phyloP scores from a whole-genome alignment of 2,113 vertebrate genomes.

The Nycticebus coucang region DNA sequence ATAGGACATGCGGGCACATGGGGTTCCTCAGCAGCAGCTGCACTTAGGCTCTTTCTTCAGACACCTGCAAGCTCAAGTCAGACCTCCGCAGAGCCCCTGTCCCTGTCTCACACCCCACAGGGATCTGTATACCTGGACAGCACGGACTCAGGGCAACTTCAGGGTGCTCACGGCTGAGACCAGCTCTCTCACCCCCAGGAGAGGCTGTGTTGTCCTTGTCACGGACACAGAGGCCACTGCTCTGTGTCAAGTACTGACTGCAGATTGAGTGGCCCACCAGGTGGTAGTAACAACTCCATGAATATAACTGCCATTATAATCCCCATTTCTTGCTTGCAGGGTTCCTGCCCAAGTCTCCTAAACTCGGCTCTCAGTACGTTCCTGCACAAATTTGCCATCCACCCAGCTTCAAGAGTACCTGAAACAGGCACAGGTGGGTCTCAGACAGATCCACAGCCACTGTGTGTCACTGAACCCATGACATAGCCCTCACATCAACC shows the following conservation, averaged over 20 bases:
- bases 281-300: rapidly evolving
- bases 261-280: too few relatives aligned
- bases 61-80: too few relatives aligned
- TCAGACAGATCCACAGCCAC: neutral
- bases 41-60: rapidly evolving
- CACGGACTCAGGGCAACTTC: too few relatives aligned
- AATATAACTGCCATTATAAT: neutral
- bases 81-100: neutral
- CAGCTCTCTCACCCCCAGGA: neutral
- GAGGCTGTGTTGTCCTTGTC: too few relatives aligned
- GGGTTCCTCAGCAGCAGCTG: neutral
- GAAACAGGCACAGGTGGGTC: neutral
- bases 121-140: neutral
- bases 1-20: neutral
- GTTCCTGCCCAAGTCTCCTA: neutral
- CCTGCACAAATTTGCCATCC: neutral
- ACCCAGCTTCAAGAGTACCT: too few relatives aligned
- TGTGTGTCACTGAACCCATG: rapidly evolving
- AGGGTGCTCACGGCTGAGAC: neutral
- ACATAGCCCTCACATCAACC: neutral
- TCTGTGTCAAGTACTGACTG: neutral
- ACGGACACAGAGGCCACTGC: neutral
- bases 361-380: neutral
- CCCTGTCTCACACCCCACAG: neutral
- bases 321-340: too few relatives aligned